Evolutionary conservation across 2,888 invertebrate species (phyloP), one percentile per base, ranked within the genome.

Genomic region (Melangyna quadrimaculata): DNA sequence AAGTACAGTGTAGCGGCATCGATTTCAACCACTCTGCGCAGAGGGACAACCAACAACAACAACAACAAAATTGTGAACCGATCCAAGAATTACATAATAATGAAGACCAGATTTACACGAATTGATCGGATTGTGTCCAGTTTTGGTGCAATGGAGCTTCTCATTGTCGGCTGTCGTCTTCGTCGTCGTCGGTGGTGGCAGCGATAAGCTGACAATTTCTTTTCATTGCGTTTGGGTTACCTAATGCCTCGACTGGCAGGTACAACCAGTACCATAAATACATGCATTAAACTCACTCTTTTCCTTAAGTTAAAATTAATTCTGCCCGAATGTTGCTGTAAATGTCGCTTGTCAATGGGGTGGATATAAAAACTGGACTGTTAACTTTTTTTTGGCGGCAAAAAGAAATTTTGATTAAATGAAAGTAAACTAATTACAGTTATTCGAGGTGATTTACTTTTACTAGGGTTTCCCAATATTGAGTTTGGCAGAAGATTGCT

Each of bases 51-150:
- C 10, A 57, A 45, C 32, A 70, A 55, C 12, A 17, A 32, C 5
- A 9, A n/a, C n/a, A 35, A 14, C 1, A 19, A 35, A 22, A 37
- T 59, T 8, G n/a, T n/a, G 3, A 43, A 24, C 40, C 45, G 51
- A 70, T 86, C 86, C 80, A 86, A 86, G 73, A 78, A 53, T 86
- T 86, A 37, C 86, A 40, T 57, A 86, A 53, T 22, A n/a, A n/a
- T 22, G 37, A 55, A 71, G 72, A 79, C 77, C 84, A 86, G 81
- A 86, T 77, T 69, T 67, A 37, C 22, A n/a, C 63, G 24, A 61
- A 53, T 67, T 59, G 75, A 75, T 78, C 80, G 80, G 77, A 81
- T 73, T 86, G 70, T 80, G 75, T 69, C 78, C 81, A 78, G 69
- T 78, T 80, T 78, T 59, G 55, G 75, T 51, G 81, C 48, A 80